phyloP scores from a whole-genome alignment of 1,140 invertebrate species.

The Trypoxylus dichotomus region DNA sequence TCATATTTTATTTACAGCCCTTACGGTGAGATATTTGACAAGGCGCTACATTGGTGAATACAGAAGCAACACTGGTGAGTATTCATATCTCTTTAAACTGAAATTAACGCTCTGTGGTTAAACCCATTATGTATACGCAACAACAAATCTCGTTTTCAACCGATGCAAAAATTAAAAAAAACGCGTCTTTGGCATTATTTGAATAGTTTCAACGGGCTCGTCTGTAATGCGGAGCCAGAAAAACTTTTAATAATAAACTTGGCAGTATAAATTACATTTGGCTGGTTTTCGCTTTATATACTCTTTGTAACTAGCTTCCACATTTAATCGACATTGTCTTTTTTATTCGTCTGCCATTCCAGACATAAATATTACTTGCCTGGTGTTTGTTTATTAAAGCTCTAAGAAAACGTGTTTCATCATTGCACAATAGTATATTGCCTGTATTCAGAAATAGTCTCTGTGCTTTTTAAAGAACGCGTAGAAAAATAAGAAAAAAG shows the following conservation, averaged over 20 bases:
- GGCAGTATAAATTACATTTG: not conserved
- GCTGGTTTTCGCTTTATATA: not conserved
- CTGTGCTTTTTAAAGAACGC: not conserved
- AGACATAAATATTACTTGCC: too few relatives aligned
- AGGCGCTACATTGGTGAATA: slow-evolving; percentile 80
- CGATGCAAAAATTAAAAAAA: not conserved
- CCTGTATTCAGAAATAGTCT: not conserved
- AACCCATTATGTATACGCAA: not conserved
- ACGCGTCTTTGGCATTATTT: not conserved
- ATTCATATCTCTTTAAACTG: not conserved
- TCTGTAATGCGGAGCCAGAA: not conserved
- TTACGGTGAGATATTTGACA: slow-evolving; percentile 77
- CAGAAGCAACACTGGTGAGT: slow-evolving; percentile 75
- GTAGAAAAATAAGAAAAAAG: not conserved
- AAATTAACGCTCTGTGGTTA: not conserved
- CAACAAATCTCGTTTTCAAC: not conserved
- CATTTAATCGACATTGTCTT: not conserved
- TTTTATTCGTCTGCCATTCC: not conserved
- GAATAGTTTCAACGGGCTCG: not conserved
- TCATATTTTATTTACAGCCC: slow-evolving; percentile 62
- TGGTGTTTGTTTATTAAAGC: too few relatives aligned
- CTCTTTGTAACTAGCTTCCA: not conserved
- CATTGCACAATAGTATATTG: too few relatives aligned
- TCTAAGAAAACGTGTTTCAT: not conserved
- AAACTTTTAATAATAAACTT: not conserved